phyloP scores from a whole-genome alignment of 1,140 invertebrate species.

The Nasonia giraulti region DNA sequence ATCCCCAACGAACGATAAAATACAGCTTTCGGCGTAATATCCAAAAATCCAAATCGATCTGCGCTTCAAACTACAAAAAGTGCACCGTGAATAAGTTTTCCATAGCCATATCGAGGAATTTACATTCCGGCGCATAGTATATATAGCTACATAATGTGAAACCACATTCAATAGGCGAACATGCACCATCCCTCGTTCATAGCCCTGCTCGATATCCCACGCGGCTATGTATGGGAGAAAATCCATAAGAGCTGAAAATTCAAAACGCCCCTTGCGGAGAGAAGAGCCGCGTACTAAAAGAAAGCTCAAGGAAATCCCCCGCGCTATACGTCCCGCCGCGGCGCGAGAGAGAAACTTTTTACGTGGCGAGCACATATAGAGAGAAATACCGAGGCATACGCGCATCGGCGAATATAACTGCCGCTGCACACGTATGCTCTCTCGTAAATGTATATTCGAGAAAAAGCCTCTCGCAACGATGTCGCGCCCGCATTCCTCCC shows the following conservation, averaged over 20 bases:
- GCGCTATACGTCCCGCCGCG: not conserved
- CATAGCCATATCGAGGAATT: too few relatives aligned
- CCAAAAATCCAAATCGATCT: not conserved
- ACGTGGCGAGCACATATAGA: not conserved
- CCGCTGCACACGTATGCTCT: not conserved
- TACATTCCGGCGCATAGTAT: too few relatives aligned
- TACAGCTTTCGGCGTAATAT: not conserved
- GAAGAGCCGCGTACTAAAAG: not conserved
- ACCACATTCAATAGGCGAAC: not conserved
- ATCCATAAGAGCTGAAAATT: slow-evolving; percentile 27
- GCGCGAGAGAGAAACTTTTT: not conserved
- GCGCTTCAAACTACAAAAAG: not conserved
- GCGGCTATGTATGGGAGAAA: not conserved
- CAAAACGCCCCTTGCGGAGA: not conserved
- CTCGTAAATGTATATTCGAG: not conserved
- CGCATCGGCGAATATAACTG: not conserved
- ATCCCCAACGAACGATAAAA: not conserved
- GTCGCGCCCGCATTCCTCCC: not conserved
- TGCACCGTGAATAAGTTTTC: too few relatives aligned
- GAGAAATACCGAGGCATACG: not conserved
- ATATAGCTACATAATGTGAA: not conserved
- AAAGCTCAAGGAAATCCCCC: slow-evolving; percentile 10
- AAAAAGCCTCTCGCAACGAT: not conserved
- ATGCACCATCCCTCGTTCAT: not conserved
- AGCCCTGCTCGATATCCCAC: not conserved